Evolutionary conservation across 37 sponge, comb jelly and placozoan genomes (phyloP).

Genomic region (Diacarnus erythraeanus): DNA sequence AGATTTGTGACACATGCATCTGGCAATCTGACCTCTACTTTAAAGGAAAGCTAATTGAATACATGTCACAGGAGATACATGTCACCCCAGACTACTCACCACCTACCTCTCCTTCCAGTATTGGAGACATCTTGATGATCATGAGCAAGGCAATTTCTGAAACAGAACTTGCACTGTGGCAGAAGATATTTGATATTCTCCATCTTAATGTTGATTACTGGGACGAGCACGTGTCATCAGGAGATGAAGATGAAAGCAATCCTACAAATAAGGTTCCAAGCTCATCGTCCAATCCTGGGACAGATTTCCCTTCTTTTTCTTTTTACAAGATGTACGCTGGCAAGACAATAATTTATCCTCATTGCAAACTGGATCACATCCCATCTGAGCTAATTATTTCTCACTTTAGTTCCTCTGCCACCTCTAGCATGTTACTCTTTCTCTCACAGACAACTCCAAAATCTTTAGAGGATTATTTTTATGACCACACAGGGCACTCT

Average conservation of each 20-base stretch:
- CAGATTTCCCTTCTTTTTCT: conserved; percentile 14
- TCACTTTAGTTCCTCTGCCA: conserved; percentile 41
- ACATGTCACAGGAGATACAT: conserved; percentile 41
- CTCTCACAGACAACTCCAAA: conserved; percentile 14
- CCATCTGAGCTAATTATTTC: conserved; percentile 32
- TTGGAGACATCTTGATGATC: conserved; percentile 60
- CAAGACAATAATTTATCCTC: conserved; percentile 72
- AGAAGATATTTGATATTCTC: conserved; percentile 55
- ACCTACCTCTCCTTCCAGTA: background rate
- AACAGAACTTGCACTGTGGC: conserved; percentile 57
- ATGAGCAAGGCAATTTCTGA: conserved; percentile 32
- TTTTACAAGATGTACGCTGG: conserved; percentile 53
- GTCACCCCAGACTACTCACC: conserved; percentile 61
- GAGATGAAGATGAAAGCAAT: background rate
- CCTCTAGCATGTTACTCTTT: conserved; percentile 67
- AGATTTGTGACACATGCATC: conserved; percentile 47
- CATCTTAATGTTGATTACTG: conserved; percentile 59
- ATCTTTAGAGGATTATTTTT: background rate
- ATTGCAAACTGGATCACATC: conserved; percentile 40
- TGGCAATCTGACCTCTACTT: conserved; percentile 77
- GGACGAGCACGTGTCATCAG: conserved; percentile 20
- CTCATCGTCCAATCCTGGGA: background rate
- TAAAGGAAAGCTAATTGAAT: conserved; percentile 73
- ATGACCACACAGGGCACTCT: conserved; percentile 25
- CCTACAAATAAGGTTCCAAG: background rate